A percentile compares a stretch with the other conserved stretches of the same genome.
Evolutionary conservation across 2,888 invertebrate species (phyloP).

Genomic region (Drosophila vallismaia): DNA sequence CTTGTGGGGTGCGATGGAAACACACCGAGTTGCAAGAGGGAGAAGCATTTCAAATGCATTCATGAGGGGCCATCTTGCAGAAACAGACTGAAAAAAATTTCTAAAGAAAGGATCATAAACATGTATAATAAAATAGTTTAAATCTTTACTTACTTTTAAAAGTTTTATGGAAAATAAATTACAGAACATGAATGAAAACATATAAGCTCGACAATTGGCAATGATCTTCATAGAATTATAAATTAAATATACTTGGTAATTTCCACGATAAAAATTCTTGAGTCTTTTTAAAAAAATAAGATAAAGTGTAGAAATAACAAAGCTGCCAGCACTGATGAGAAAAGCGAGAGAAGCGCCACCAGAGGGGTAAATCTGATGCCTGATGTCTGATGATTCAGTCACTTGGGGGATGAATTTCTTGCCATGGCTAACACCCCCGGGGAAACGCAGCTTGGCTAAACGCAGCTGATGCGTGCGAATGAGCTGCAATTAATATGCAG

Average conservation of each 20-base stretch:
- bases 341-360: constrained; percentile 29
- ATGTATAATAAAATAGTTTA: neutral
- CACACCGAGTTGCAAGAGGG: constrained; percentile 30
- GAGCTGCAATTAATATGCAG: constrained; percentile 68
- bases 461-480: constrained; percentile 36
- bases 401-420: constrained; percentile 2
- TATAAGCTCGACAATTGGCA: no score
- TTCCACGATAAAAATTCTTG: no score
- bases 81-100: neutral
- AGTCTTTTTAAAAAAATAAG: neutral
- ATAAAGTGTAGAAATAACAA: neutral
- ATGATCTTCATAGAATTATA: no score
- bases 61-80: constrained; percentile 28
- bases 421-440: neutral
- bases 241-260: no score
- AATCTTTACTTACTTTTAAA: neutral
- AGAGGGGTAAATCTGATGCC: constrained; percentile 12
- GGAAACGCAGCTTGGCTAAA: constrained; percentile 15
- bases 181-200: no score
- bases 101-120: neutral
- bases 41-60: constrained; percentile 61
- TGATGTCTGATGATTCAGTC: constrained; percentile 35
- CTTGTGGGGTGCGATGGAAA: constrained; percentile 5
- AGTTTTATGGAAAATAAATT: no score
- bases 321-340: neutral